A percentile compares a stretch with the other conserved stretches of the same genome.
Conservation (phyloP, 53 echinoderm and acorn worm genomes). For the Hippasteria phrygiana region DNA sequence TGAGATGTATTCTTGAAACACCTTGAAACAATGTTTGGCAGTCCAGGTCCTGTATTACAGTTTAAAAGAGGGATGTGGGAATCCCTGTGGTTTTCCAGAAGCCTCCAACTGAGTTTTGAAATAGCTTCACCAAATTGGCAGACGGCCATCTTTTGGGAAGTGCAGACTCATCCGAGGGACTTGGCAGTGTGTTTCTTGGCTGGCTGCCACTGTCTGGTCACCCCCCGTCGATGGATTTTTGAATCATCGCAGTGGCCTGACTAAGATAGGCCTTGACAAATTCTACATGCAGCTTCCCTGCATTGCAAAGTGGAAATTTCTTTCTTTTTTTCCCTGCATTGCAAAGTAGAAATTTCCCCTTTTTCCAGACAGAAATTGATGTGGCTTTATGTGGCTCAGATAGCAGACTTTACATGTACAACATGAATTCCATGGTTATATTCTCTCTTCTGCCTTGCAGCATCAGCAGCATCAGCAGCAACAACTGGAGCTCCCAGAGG, state of each 20-base stretch:
- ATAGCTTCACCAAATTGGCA: conserved; percentile 35
- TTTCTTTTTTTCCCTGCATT: no score
- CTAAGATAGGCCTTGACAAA: not conserved
- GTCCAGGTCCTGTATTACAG: not conserved
- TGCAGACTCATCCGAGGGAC: conserved; percentile 15
- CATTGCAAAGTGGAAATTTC: not conserved
- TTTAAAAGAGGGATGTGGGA: not conserved
- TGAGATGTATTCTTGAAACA: no score
- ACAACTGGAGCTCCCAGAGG: conserved; percentile 31
- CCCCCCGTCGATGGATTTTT: not conserved
- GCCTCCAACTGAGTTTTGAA: not conserved
- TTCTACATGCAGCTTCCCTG: not conserved
- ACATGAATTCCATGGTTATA: no score
- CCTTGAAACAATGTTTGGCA: not conserved
- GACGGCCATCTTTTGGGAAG: conserved; percentile 3
- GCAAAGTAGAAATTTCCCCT: no score
- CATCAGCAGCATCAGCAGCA: conserved; percentile 71
- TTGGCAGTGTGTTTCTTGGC: conserved; percentile 4
- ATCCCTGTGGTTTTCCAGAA: conserved; percentile 32
- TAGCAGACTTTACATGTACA: no score
- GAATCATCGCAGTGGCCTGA: not conserved
- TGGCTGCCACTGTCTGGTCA: not conserved
- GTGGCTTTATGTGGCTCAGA: no score
- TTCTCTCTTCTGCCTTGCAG: conserved; percentile 53
- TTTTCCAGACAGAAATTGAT: no score